Conservation (phyloP, 2,888 invertebrate species). For the Gasteruption jaculator region DNA sequence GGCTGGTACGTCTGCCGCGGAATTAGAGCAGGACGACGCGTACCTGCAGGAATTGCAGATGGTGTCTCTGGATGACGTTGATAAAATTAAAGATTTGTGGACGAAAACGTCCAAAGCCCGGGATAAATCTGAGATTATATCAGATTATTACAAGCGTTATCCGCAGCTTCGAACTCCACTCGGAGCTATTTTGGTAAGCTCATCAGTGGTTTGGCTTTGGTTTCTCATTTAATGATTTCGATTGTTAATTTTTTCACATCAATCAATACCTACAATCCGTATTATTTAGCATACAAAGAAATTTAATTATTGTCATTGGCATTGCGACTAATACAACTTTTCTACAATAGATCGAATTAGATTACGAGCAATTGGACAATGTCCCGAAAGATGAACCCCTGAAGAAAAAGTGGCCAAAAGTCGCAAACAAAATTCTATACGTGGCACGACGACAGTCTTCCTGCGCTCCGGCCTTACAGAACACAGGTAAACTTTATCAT, state of each 20-base stretch:
- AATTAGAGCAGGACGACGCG: background rate
- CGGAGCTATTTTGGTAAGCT: constrained; percentile 13
- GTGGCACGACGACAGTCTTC: constrained; percentile 1
- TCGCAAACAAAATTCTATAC: constrained; percentile 2
- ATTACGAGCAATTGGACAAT: background rate
- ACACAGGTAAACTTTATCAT: background rate
- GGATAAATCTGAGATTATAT: constrained; percentile 1
- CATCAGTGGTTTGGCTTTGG: background rate
- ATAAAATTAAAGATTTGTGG: constrained; percentile 10
- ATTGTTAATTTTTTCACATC: background rate
- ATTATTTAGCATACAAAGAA: background rate
- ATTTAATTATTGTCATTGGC: too few relatives aligned
- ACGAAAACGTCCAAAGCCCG: constrained; percentile 4
- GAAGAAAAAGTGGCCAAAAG: background rate
- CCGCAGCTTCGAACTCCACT: constrained; percentile 9
- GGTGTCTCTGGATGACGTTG: constrained; percentile 8
- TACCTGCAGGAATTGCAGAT: constrained; percentile 5
- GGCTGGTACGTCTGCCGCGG: background rate
- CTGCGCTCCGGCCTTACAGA: background rate
- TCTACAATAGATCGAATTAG: constrained; percentile 1
- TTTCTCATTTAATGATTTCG: background rate
- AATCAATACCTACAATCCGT: constrained; percentile 4
- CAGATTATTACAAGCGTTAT: constrained; percentile 10
- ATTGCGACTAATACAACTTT: too few relatives aligned
- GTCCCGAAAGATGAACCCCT: constrained; percentile 1